Base-by-base conservation (phyloP, 2,113 vertebrate genomes). In the Etia nguti region DNA sequence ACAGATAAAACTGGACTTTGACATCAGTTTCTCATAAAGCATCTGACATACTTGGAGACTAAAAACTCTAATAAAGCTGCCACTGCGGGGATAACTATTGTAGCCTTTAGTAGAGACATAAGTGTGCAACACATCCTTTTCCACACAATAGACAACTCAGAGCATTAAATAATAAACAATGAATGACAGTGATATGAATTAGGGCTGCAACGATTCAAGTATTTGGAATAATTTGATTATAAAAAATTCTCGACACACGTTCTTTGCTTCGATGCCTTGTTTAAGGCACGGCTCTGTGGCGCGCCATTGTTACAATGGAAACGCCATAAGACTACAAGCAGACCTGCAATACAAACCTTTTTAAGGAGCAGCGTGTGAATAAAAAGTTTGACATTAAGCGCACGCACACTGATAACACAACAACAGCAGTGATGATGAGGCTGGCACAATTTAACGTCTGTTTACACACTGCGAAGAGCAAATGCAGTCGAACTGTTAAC, bases 1-100 rank as follows among this genome's bases (percentile, higher is more conserved):
- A 59, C 16, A 18, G 57, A 8, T 29, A 60, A 62, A 55, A 4
- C n/a, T 59, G 83, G 82, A 90, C 87, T 88, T 90, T 91, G 86
- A 24, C 68, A 59, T 50, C 79, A 3, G 54, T 75, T 34, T 75
- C 68, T 83, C 12, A 7, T 86, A 68, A 89, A 87, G 36, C 34
- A 22, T 13, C 29, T 85, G 86, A 83, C 31, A 34, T 82, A 38
- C 31, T 65, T n/a, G 60, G 22, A 38, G 60, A 65, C 60, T 65
- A n/a, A 41, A 41, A 46, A 65, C 20, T 8, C 20, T 65, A 65
- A 65, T 65, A 20, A 57, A 59, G 15, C 3, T 26, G 77, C 24
- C 41, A 29, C 41, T 8, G 16, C 54, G 8, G 24, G 41, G 0
- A 60, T 2, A 15, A 34, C n/a, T 77, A 36, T 50, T 79, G 70